These are phyloP conservation scores for Drosophila novamexicana DNA, from an alignment of 1,140 invertebrate genomes.

Conservation along the genomic window DNA sequence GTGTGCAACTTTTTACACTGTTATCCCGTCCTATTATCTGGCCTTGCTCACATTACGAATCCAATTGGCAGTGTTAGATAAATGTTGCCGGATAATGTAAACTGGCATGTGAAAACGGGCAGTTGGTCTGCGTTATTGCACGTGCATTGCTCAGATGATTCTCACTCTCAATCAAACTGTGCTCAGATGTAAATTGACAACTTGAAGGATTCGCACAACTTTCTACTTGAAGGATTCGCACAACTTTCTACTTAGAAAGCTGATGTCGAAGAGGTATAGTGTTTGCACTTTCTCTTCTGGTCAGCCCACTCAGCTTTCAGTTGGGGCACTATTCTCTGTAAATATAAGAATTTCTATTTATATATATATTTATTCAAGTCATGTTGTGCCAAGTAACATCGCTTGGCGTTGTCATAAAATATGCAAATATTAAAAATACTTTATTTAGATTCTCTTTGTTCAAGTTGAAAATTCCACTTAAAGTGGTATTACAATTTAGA, in stretches of 20 bases:
- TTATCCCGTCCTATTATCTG: constrained; percentile 49
- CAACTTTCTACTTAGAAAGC: too few species aligned
- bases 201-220: background rate
- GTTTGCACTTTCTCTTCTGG: background rate
- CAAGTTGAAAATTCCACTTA: constrained; percentile 19
- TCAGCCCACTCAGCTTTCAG: background rate
- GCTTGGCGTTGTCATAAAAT: constrained; percentile 51
- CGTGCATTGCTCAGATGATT: constrained; percentile 55
- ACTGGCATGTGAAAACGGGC: constrained; percentile 52
- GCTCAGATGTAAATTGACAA: constrained; percentile 36
- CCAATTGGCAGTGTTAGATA: constrained; percentile 71
- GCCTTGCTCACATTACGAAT: constrained; percentile 56
- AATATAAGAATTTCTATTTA: too few species aligned
- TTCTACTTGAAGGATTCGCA: too few species aligned
- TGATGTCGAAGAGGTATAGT: constrained; percentile 19
- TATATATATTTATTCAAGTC: background rate
- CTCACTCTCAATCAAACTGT: constrained; percentile 64
- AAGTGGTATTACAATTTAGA: constrained; percentile 38
- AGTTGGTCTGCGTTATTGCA: constrained; percentile 44
- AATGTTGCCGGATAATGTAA: constrained; percentile 61
- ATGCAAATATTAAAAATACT: constrained; percentile 41
- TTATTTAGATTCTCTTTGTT: background rate
- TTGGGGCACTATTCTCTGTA: background rate
- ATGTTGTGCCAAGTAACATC: background rate
- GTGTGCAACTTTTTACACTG: constrained; percentile 32